Conservation (phyloP, 2,888 invertebrate species). For the Meta bourneti region DNA sequence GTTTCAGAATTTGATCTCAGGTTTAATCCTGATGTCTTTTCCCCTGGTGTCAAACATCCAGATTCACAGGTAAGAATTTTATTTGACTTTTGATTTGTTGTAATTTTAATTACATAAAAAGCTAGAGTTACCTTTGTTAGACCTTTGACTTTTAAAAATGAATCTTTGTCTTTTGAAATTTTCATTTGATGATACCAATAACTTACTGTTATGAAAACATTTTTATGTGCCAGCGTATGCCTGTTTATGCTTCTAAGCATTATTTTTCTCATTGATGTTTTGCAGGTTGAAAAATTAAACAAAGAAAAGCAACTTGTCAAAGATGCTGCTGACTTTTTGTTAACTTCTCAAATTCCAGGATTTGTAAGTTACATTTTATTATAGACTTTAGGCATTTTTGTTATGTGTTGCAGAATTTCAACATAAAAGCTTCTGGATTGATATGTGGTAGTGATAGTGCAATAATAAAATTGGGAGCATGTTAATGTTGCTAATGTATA, state of each 20-base stretch:
- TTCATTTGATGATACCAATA: too few species aligned
- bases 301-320: conserved; percentile 94
- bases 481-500: background rate
- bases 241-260: too few species aligned
- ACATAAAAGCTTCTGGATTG: background rate
- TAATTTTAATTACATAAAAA: too few species aligned
- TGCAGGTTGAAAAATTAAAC: conserved; percentile 84
- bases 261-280: background rate
- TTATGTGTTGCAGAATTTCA: background rate
- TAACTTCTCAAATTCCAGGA: conserved; percentile 95
- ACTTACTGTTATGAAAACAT: too few species aligned
- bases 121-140: too few species aligned
- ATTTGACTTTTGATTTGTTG: background rate
- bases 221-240: too few species aligned
- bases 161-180: too few species aligned
- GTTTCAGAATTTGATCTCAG: conserved; percentile 92
- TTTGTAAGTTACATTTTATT: conserved; percentile 86
- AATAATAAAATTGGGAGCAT: background rate
- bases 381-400: background rate
- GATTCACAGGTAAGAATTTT: conserved; percentile 83
- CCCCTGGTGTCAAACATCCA: conserved; percentile 93
- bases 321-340: conserved; percentile 96
- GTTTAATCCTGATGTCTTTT: conserved; percentile 99
- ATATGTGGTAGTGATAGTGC: too few species aligned
- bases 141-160: too few species aligned